A percentile compares a stretch with the other conserved stretches of the same genome.
Evolutionary conservation across 1,140 invertebrate species (phyloP).

Genomic region (Teleopsis dalmanni): DNA sequence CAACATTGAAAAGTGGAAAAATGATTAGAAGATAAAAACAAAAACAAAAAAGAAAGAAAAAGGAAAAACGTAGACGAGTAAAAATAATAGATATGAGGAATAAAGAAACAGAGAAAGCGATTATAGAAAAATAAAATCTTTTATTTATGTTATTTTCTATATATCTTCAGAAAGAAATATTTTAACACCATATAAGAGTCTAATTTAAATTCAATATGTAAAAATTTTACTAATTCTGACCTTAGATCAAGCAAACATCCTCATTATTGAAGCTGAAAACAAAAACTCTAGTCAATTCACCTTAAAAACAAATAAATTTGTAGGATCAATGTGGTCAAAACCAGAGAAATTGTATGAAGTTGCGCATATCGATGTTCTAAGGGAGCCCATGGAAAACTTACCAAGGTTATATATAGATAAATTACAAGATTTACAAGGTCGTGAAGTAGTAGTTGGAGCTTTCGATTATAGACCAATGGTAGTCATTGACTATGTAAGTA

Average conservation of each 20-base stretch:
- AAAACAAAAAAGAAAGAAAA: too few species aligned
- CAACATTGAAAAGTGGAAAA: too few species aligned
- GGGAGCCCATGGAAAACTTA: not conserved
- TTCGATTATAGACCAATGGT: conserved; percentile 33
- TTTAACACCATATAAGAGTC: too few species aligned
- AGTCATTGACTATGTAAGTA: conserved; percentile 26
- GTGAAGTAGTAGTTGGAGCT: conserved; percentile 26
- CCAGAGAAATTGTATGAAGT: conserved; percentile 17
- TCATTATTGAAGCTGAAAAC: conserved; percentile 18
- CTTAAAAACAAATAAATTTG: conserved; percentile 36
- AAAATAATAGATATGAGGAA: not conserved
- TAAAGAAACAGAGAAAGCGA: too few species aligned
- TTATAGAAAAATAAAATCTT: too few species aligned
- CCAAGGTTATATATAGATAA: conserved; percentile 35
- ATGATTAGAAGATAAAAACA: too few species aligned
- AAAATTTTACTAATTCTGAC: not conserved
- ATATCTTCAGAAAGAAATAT: too few species aligned
- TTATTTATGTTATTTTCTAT: too few species aligned
- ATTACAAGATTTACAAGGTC: conserved; percentile 22
- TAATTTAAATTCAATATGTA: not conserved
- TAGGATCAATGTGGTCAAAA: conserved; percentile 19
- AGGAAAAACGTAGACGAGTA: too few species aligned
- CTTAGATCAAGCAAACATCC: conserved; percentile 30
- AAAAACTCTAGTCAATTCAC: conserved; percentile 14
- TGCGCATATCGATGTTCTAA: conserved; percentile 17